phyloP scores from a whole-genome alignment of 1,140 invertebrate genomes.

The Lepidurus arcticus region DNA sequence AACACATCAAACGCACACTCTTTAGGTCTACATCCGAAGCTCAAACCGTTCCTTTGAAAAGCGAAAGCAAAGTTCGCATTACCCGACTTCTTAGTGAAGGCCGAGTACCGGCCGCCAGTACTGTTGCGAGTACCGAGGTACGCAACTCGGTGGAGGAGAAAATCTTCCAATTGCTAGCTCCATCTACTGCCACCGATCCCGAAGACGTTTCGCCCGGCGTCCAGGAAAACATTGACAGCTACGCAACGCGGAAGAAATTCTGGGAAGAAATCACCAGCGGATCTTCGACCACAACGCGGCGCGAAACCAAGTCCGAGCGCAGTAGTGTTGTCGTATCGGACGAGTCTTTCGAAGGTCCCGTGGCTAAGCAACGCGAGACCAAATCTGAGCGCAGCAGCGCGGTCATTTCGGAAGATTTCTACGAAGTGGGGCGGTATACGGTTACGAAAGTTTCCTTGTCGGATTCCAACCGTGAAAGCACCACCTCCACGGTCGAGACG shows the following conservation, averaged over 20 bases:
- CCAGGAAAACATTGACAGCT: slow-evolving; percentile 41
- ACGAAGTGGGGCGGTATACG: slow-evolving; percentile 33
- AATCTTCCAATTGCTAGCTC: slow-evolving; percentile 23
- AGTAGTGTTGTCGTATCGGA: slow-evolving; percentile 31
- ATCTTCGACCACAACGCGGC: slow-evolving; percentile 25
- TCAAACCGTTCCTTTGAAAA: not conserved
- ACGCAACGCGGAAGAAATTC: slow-evolving; percentile 48
- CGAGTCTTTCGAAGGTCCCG: slow-evolving; percentile 22
- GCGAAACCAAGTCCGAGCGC: slow-evolving; percentile 31
- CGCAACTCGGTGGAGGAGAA: slow-evolving; percentile 21
- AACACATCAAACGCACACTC: slow-evolving; percentile 26
- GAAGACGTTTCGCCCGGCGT: slow-evolving; percentile 30
- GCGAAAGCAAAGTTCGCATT: not conserved
- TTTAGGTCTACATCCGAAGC: slow-evolving; percentile 29
- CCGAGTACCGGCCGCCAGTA: slow-evolving; percentile 6
- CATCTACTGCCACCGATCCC: slow-evolving; percentile 22
- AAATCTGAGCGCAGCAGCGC: slow-evolving; percentile 33
- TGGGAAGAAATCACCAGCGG: slow-evolving; percentile 46
- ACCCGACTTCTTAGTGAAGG: slow-evolving; percentile 27
- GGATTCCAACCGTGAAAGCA: slow-evolving; percentile 31
- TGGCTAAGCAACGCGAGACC: slow-evolving; percentile 29
- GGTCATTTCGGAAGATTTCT: slow-evolving; percentile 31
- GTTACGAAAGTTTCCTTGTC: slow-evolving; percentile 31
- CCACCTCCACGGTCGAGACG: slow-evolving; percentile 1
- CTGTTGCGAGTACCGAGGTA: not conserved